A percentile compares a stretch with the other conserved stretches of the same genome.
Evolutionary conservation across 2,797 vertebrate species (phyloP).

Genomic region (Amblyraja radiata): DNA sequence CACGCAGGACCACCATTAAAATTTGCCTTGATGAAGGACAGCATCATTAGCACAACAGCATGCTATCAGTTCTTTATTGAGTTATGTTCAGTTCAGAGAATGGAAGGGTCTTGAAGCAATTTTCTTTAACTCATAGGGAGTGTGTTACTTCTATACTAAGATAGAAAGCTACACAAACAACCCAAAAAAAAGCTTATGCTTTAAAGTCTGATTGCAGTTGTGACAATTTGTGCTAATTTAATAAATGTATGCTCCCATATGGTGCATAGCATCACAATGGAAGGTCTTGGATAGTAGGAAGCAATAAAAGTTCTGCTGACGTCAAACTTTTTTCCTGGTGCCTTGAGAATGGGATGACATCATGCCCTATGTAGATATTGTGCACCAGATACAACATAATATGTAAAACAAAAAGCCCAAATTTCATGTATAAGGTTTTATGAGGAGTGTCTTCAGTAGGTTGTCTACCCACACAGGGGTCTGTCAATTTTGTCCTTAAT

Average conservation of each 20-base stretch:
- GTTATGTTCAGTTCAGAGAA: too few relatives aligned
- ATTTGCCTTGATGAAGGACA: too few relatives aligned
- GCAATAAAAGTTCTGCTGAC: not conserved
- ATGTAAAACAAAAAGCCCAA: not conserved
- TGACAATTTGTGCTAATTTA: not conserved
- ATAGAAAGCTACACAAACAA: not conserved
- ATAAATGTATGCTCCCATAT: not conserved
- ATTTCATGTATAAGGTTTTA: not conserved
- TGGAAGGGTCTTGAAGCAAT: not conserved
- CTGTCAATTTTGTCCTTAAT: not conserved
- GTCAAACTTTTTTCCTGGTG: not conserved
- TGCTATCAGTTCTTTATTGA: too few relatives aligned
- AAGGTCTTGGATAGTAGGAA: not conserved
- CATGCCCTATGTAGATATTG: not conserved
- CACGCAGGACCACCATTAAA: too few relatives aligned
- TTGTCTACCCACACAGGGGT: not conserved
- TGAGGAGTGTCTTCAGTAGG: not conserved
- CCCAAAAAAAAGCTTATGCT: not conserved
- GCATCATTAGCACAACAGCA: too few relatives aligned
- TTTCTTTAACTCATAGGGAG: not conserved
- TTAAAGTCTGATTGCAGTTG: conserved; percentile 38
- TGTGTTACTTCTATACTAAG: not conserved
- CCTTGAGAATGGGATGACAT: not conserved
- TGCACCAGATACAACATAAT: not conserved
- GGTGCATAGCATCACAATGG: not conserved